phyloP scores from a whole-genome alignment of 2,113 vertebrate species.

The Serinus canaria region DNA sequence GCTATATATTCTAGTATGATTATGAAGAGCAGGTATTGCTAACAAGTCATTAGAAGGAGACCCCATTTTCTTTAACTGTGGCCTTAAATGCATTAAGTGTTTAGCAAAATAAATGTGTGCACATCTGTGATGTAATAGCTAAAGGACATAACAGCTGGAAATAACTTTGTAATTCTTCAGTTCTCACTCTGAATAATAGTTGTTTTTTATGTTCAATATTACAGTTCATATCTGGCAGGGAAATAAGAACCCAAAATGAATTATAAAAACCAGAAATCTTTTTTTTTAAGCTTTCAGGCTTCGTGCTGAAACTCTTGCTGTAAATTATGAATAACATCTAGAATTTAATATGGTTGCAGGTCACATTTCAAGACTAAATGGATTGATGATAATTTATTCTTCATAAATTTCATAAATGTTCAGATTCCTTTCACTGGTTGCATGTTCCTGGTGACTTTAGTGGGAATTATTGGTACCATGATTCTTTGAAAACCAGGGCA shows the following conservation, averaged over 20 bases:
- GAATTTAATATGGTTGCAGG: not conserved
- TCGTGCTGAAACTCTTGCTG: not conserved
- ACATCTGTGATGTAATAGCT: not conserved
- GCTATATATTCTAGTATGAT: not conserved
- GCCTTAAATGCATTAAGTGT: not conserved
- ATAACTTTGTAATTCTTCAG: not conserved
- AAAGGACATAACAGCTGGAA: not conserved
- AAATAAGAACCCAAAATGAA: slow-evolving; percentile 16
- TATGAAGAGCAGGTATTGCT: not conserved
- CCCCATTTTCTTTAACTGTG: not conserved
- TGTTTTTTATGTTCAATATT: not conserved
- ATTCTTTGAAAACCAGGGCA: not conserved
- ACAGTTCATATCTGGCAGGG: not conserved
- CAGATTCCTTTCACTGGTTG: not conserved
- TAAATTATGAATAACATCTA: not conserved
- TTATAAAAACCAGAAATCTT: not conserved
- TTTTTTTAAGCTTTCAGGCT: not conserved
- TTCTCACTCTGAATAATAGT: not conserved
- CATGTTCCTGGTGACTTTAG: not conserved
- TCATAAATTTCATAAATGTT: not conserved
- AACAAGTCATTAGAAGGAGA: not conserved
- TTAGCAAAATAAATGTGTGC: not conserved
- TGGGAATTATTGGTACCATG: not conserved
- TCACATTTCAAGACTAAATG: not conserved
- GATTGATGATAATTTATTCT: not conserved